Evolutionary conservation across 1,140 invertebrate genomes (phyloP), one percentile per base, ranked within the genome.

Genomic region (Lepidurus packardi): DNA sequence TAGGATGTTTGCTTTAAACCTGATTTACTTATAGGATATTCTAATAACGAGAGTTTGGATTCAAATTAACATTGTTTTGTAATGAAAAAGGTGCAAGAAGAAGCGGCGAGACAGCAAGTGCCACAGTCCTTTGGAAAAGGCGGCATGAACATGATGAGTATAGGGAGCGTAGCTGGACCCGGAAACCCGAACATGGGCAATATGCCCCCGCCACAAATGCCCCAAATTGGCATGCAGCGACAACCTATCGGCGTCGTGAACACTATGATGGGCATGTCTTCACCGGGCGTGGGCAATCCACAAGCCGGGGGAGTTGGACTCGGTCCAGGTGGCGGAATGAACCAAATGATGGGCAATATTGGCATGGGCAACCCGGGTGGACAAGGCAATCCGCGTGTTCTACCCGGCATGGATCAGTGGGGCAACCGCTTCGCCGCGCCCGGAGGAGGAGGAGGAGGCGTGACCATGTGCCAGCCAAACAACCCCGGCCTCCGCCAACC

Each of bases 31-130:
- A 73, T 9, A 73, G 4, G 34, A 34, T 34, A 34, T 34, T 34
- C 3, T 4, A 34, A 34, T 73, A 73, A 73, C 21, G 7, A 25
- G 73, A 8, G 21, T 73, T 73, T 21, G 73, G 25, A 73, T 73
- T 21, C 8, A 21, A 73, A 47, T 44, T 77, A n/a, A 34, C 34
- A 47, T 10, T 47, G 45, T 47, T 47, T 47, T 47, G 77, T 78
- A 41, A 34, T 78, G 13, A 42, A 74, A 73, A 65, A 87, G 86
- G 94, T 97, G 1, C 95, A 97, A 84, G 94, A 96, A 82, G 94
- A 95, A 83, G 95, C 94, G 73, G 93, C 93, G 1, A 87, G 93
- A 34, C 93, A 93, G 83, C 92, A 93, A 83, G 91, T 90, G 10
- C 92, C 92, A 11, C 91, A 92, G 80, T 87, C 88, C 24, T 91